These are phyloP conservation scores for Andrena marginata DNA, from an alignment of 2,888 invertebrate species.

Conservation along the genomic window DNA sequence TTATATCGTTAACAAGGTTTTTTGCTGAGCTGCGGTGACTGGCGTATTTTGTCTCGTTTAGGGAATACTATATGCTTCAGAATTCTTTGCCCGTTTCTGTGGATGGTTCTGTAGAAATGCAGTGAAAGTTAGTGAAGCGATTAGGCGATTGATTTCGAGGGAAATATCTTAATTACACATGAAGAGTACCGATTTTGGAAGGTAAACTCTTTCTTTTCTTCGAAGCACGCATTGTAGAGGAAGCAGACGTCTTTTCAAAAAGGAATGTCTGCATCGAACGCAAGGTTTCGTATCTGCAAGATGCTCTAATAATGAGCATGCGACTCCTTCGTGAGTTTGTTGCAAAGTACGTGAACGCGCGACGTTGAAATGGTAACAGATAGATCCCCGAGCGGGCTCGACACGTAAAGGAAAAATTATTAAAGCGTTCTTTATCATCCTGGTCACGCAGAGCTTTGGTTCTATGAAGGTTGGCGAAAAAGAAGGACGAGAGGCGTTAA, in stretches of 20 bases:
- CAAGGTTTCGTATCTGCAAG: not conserved
- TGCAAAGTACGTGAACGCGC: not conserved
- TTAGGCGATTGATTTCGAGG: not conserved
- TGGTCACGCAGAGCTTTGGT: constrained; percentile 38
- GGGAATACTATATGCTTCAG: no score
- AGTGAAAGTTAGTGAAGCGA: no score
- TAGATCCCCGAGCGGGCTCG: constrained; percentile 18
- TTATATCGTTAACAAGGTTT: no score
- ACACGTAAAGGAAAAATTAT: constrained; percentile 33
- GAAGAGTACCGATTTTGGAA: not conserved
- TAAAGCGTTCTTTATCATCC: constrained; percentile 37
- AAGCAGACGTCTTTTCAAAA: not conserved
- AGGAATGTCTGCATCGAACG: not conserved
- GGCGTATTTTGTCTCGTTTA: no score
- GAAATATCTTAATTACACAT: not conserved
- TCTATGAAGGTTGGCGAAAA: not conserved
- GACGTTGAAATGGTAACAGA: not conserved
- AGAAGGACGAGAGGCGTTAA: constrained; percentile 39
- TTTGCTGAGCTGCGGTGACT: no score
- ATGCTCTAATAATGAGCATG: not conserved
- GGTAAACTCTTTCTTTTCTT: not conserved
- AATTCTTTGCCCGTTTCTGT: no score
- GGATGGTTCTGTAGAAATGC: no score
- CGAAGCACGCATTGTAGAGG: not conserved
- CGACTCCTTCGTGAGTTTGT: constrained; percentile 6